Conservation (phyloP, 1,140 invertebrate genomes). For the Dinothrombium tinctorium region DNA sequence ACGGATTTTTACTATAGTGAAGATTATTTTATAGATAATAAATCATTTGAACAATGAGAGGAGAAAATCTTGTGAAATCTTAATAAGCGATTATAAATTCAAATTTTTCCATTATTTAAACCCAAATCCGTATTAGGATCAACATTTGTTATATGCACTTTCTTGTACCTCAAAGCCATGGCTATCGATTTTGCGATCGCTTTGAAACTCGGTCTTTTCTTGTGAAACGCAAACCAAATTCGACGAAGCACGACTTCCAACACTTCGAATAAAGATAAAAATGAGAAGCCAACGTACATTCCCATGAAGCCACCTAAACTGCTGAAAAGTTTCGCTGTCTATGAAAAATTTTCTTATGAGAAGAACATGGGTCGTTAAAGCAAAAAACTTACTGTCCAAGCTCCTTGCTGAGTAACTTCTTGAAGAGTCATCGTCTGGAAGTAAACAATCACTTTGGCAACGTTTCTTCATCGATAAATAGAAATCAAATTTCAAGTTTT, state of each 20-base stretch:
- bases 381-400: slow-evolving; percentile 7
- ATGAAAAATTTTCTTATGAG: no score
- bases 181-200: slow-evolving; percentile 2
- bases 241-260: slow-evolving; percentile 11
- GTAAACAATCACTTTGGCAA: slow-evolving; percentile 14
- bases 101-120: no score
- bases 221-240: slow-evolving; percentile 11
- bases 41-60: no score
- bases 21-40: no score
- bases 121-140: no score
- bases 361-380: no score
- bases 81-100: no score
- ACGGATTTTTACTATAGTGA: no score
- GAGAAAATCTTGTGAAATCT: no score
- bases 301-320: slow-evolving; percentile 13
- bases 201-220: slow-evolving; percentile 5
- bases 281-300: slow-evolving; percentile 14
- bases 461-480: no score
- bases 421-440: slow-evolving; percentile 14
- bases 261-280: slow-evolving; percentile 13
- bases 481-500: no score
- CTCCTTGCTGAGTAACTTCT: slow-evolving; percentile 10
- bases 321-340: slow-evolving; percentile 12
- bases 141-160: no score
- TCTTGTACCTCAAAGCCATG: background rate